Percentiles rank a stretch among this genome's conserved stretches.
Conservation (phyloP, 2,113 vertebrate genomes). For the Laterallus jamaicensis region DNA sequence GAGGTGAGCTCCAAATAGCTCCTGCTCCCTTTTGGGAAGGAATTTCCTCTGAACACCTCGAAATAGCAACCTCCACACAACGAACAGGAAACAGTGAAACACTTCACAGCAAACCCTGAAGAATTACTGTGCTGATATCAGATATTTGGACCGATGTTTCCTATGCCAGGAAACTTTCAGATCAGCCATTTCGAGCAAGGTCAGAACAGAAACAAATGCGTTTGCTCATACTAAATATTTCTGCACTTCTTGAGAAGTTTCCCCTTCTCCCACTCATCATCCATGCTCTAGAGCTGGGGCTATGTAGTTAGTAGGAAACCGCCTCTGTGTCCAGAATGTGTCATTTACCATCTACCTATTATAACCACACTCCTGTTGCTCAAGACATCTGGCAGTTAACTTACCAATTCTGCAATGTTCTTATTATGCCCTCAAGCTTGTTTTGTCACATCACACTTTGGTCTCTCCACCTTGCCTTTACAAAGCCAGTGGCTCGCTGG, state of each 20-base stretch:
- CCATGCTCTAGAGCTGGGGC: neutral
- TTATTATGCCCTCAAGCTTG: neutral
- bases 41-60: neutral
- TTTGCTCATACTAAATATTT: neutral
- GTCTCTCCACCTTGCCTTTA: neutral
- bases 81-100: neutral
- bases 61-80: neutral
- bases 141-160: neutral
- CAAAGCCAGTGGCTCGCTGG: neutral
- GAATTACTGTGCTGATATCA: neutral
- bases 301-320: neutral
- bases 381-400: neutral
- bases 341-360: neutral
- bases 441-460: neutral
- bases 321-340: neutral
- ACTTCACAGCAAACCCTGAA: neutral
- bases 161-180: neutral
- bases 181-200: neutral
- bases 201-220: neutral
- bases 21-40: neutral
- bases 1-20: neutral
- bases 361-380: neutral
- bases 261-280: neutral
- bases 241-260: neutral
- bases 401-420: neutral